These are phyloP conservation scores for Rhabdornis inornatus DNA, from an alignment of 2,113 vertebrate genomes.

Conservation along the genomic window DNA sequence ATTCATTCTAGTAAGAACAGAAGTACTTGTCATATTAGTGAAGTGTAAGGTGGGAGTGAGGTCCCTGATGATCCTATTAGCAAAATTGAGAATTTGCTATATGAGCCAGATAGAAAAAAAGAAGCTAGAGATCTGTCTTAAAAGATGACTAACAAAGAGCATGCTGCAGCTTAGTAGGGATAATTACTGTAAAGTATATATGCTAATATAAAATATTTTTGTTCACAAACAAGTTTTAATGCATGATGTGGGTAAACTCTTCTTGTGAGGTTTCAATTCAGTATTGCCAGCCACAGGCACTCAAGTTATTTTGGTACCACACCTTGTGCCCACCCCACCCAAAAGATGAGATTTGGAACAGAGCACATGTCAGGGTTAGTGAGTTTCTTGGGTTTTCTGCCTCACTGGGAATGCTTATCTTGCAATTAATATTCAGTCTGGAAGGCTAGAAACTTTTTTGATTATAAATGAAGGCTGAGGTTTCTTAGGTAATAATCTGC, in stretches of 20 bases:
- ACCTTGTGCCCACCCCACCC: neutral
- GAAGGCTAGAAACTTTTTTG: neutral
- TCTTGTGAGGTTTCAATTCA: conserved; percentile 23
- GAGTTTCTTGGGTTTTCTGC: neutral
- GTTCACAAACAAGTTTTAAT: neutral
- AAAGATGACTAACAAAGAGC: neutral
- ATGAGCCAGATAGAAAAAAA: neutral
- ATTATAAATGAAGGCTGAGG: neutral
- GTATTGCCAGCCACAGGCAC: neutral
- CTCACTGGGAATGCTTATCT: neutral
- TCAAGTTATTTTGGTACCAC: neutral
- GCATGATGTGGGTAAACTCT: neutral
- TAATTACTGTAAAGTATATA: neutral
- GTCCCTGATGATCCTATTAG: neutral
- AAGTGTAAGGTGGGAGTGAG: neutral
- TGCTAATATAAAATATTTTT: neutral
- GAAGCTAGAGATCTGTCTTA: neutral
- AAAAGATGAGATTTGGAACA: neutral
- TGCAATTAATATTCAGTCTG: neutral
- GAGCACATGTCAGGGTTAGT: neutral
- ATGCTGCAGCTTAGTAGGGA: neutral
- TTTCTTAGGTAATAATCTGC: neutral
- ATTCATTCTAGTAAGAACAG: neutral
- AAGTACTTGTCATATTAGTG: neutral
- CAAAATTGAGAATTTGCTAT: neutral